These are phyloP conservation scores for Paracentrotus lividus DNA, from an alignment of 53 echinoderm and acorn worm species.

Conservation along the genomic window DNA sequence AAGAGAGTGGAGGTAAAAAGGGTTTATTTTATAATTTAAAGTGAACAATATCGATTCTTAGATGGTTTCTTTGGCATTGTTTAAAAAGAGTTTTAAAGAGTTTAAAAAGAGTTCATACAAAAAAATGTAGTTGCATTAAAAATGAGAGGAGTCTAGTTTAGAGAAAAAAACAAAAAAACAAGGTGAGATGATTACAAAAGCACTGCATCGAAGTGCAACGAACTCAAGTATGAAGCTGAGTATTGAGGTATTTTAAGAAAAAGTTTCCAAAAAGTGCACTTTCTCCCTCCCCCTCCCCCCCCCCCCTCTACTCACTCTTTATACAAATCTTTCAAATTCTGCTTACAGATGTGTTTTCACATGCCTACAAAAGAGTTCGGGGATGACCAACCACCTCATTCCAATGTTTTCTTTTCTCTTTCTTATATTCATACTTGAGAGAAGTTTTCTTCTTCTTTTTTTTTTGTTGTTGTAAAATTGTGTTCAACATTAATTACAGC, in stretches of 20 bases:
- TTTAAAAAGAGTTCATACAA: too few species aligned
- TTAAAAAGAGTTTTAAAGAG: too few species aligned
- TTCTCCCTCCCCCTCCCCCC: not conserved
- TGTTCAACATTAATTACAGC: too few species aligned
- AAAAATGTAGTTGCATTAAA: too few species aligned
- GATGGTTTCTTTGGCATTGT: too few species aligned
- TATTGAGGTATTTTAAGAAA: slow-evolving; percentile 9
- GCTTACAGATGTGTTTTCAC: not conserved
- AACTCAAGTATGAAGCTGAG: not conserved
- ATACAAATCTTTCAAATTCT: not conserved
- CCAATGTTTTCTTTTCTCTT: not conserved
- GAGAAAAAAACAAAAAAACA: not conserved
- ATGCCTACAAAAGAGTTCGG: not conserved
- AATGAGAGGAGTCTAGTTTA: not conserved
- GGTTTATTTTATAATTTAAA: too few species aligned
- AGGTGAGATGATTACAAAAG: not conserved
- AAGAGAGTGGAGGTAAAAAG: too few species aligned
- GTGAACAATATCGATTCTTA: too few species aligned
- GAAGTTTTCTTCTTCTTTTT: too few species aligned
- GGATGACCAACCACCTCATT: not conserved
- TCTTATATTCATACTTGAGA: too few species aligned
- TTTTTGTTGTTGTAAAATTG: too few species aligned
- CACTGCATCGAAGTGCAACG: not conserved
- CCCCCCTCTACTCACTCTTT: not conserved
- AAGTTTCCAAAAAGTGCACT: slow-evolving; percentile 24